Percentiles rank a stretch among this genome's conserved stretches.
Evolutionary conservation across 2,888 invertebrate genomes (phyloP).

Genomic region (Tachina lurida): DNA sequence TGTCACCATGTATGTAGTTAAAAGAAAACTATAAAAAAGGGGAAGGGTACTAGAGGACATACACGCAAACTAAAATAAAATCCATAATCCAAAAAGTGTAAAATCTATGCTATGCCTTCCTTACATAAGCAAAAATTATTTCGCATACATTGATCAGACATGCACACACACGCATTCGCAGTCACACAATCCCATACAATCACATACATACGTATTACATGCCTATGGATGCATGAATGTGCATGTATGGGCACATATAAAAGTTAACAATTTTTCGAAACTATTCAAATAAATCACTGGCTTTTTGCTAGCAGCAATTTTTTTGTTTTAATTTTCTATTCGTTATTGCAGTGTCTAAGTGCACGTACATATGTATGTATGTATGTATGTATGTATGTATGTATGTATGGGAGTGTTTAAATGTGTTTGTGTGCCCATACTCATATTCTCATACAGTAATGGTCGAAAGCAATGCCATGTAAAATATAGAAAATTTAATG

Average conservation of each 20-base stretch:
- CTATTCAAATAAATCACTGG: constrained; percentile 73
- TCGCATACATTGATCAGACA: constrained; percentile 35
- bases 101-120: constrained; percentile 57
- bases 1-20: constrained; percentile 21
- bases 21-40: background rate
- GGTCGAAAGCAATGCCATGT: constrained; percentile 48
- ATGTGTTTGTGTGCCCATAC: background rate
- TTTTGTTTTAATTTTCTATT: constrained; percentile 38
- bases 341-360: constrained; percentile 50
- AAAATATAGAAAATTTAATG: constrained; percentile 50
- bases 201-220: background rate
- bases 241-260: background rate
- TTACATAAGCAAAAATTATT: constrained; percentile 59
- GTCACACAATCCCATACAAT: background rate
- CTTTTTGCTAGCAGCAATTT: constrained; percentile 48
- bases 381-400: background rate
- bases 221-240: background rate
- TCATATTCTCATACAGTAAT: constrained; percentile 26
- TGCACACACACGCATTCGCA: background rate
- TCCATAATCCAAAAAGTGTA: constrained; percentile 59
- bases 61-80: constrained; percentile 36
- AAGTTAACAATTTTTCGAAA: constrained; percentile 70
- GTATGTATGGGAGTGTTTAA: background rate
- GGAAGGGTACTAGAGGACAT: background rate
- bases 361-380: background rate